Conservation (phyloP, 2,113 vertebrate species). For the Marmota flaviventris region DNA sequence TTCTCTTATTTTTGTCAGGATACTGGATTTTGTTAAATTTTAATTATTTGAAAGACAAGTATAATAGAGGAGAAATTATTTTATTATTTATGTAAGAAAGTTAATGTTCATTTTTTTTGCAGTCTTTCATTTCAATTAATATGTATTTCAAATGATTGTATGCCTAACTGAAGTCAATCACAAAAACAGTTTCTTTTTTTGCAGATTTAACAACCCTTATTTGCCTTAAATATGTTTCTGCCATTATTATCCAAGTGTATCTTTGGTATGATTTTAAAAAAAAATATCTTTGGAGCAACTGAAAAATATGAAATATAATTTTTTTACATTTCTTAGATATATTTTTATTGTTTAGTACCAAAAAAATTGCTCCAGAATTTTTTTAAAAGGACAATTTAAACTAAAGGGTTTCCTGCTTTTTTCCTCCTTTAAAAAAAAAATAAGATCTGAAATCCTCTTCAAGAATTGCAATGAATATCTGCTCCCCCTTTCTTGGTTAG, state of each 20-base stretch:
- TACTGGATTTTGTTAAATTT: slow-evolving; percentile 6
- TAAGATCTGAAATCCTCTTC: slow-evolving; percentile 2
- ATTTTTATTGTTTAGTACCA: background rate
- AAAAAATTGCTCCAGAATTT: slow-evolving; percentile 15
- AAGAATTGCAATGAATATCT: background rate
- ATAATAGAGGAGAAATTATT: slow-evolving; percentile 38
- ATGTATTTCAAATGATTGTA: slow-evolving; percentile 24
- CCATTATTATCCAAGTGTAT: slow-evolving; percentile 40
- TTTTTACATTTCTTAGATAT: slow-evolving; percentile 23
- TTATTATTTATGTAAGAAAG: slow-evolving; percentile 47
- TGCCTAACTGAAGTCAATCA: background rate
- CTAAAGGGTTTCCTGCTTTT: background rate
- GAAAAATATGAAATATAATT: slow-evolving; percentile 3
- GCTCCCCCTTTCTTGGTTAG: background rate
- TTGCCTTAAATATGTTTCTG: slow-evolving; percentile 50
- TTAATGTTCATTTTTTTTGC: background rate
- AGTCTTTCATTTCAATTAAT: slow-evolving; percentile 19
- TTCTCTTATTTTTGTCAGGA: slow-evolving; percentile 27
- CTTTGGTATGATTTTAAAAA: slow-evolving; percentile 31
- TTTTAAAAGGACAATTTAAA: slow-evolving; percentile 14
- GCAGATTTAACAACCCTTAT: slow-evolving; percentile 1
- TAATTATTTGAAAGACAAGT: slow-evolving; percentile 53
- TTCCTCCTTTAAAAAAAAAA: background rate
- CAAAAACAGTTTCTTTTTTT: slow-evolving; percentile 43
- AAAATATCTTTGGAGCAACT: background rate